phyloP scores from a whole-genome alignment of 2,888 invertebrate species.

The Nezara viridula region DNA sequence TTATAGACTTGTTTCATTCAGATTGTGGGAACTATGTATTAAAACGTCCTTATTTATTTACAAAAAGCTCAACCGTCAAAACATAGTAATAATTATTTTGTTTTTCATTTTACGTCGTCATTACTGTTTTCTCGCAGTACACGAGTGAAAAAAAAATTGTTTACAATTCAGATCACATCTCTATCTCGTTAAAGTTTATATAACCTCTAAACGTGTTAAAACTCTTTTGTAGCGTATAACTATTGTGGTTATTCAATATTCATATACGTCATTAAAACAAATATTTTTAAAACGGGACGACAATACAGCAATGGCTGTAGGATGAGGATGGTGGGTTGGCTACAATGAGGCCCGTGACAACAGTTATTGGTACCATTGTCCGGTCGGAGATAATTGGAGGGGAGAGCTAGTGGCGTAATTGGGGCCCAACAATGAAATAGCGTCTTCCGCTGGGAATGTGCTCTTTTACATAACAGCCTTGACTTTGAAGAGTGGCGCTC shows the following conservation, averaged over 20 bases:
- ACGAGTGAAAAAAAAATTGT: conserved; percentile 1
- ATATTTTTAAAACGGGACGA: background rate
- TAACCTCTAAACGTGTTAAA: background rate
- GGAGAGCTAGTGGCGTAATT: background rate
- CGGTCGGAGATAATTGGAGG: background rate
- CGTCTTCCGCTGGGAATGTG: conserved; percentile 27
- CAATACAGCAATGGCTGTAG: background rate
- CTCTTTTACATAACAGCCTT: conserved; percentile 47
- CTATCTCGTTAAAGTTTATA: background rate
- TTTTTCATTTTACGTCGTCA: background rate
- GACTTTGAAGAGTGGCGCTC: background rate
- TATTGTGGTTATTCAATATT: background rate
- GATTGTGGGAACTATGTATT: no score
- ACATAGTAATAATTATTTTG: no score
- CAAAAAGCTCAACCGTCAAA: no score
- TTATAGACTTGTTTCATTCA: no score
- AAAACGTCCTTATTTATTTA: no score
- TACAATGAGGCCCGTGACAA: conserved; percentile 22
- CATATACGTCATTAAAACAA: background rate
- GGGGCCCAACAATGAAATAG: background rate
- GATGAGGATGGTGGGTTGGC: background rate
- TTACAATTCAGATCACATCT: background rate
- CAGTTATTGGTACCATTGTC: conserved; percentile 37
- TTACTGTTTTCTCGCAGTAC: background rate
- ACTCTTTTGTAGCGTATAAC: background rate